Percentiles rank a stretch among this genome's conserved stretches.
These are phyloP conservation scores for Brachycybe producta DNA, from an alignment of 2,888 invertebrate species.

Conservation along the genomic window DNA sequence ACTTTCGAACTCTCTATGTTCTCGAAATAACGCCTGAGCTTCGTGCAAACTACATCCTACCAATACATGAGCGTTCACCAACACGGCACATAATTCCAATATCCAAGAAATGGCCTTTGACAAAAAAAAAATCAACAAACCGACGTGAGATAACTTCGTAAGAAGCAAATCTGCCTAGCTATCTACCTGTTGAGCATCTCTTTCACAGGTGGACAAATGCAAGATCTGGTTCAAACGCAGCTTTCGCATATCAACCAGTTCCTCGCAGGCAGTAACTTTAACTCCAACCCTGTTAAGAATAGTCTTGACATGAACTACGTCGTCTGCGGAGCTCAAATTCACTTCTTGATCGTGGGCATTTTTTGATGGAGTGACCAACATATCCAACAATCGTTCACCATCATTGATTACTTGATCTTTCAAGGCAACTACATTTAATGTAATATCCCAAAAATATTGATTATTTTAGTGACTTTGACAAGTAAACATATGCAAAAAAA, in stretches of 20 bases:
- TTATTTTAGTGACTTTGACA: too few species aligned
- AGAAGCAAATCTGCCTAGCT: too few species aligned
- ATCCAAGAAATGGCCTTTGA: constrained; percentile 57
- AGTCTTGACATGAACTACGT: constrained; percentile 56
- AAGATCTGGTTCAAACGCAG: constrained; percentile 62
- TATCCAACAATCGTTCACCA: constrained; percentile 14
- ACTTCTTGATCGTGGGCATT: constrained; percentile 58
- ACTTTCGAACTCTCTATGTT: constrained; percentile 59
- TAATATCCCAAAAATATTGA: neutral
- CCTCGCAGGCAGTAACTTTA: constrained; percentile 50
- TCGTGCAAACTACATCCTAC: constrained; percentile 59
- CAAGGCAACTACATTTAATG: neutral
- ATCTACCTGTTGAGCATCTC: constrained; percentile 52
- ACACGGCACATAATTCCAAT: constrained; percentile 55
- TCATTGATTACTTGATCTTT: constrained; percentile 9
- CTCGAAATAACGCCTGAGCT: constrained; percentile 58
- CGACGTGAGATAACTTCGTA: constrained; percentile 5
- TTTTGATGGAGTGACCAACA: constrained; percentile 47
- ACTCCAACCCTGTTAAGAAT: constrained; percentile 54
- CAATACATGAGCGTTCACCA: constrained; percentile 53
- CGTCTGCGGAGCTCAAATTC: constrained; percentile 49
- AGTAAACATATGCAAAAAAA: too few species aligned
- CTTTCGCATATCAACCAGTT: constrained; percentile 60
- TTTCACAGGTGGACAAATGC: constrained; percentile 60
- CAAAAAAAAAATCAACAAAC: too few species aligned